A percentile compares a stretch with the other conserved stretches of the same genome.
These are phyloP conservation scores for Paguma larvata DNA, from an alignment of 2,797 vertebrate genomes.

Conservation along the genomic window DNA sequence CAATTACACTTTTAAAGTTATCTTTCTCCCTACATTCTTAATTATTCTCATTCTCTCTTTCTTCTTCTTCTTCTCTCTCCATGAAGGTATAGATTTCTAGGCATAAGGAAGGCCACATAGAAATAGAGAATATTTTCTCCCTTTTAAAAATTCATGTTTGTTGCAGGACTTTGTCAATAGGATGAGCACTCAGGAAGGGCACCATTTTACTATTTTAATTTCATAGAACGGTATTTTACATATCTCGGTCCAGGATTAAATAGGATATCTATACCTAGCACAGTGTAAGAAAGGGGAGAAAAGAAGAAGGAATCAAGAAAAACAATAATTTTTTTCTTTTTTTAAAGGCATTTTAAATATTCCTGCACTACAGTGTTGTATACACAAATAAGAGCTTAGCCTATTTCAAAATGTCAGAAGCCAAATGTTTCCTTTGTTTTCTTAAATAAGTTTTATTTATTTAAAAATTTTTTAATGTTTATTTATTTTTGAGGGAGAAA, in stretches of 20 bases:
- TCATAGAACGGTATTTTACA: background rate
- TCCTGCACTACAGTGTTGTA: background rate
- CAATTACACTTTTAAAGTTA: background rate
- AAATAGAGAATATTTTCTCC: background rate
- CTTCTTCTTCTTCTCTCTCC: background rate
- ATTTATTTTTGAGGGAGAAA: no score
- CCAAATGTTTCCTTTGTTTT: background rate
- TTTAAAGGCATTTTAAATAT: slow-evolving; percentile 34
- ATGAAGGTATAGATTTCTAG: background rate
- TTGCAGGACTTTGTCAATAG: background rate
- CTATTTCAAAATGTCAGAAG: slow-evolving; percentile 46
- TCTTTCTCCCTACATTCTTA: background rate
- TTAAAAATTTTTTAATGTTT: no score
- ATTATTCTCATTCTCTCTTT: background rate
- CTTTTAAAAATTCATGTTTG: background rate
- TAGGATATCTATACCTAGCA: background rate
- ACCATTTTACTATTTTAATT: background rate
- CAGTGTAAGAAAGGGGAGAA: background rate
- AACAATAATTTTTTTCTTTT: background rate
- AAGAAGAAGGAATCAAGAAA: background rate
- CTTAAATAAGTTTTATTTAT: background rate
- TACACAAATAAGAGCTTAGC: background rate
- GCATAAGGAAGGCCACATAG: background rate
- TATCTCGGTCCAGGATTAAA: background rate
- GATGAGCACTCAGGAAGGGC: background rate